Evolutionary conservation across 2,888 invertebrate genomes (phyloP), one percentile per base, ranked within the genome.

Genomic region (Camponotus fellah): DNA sequence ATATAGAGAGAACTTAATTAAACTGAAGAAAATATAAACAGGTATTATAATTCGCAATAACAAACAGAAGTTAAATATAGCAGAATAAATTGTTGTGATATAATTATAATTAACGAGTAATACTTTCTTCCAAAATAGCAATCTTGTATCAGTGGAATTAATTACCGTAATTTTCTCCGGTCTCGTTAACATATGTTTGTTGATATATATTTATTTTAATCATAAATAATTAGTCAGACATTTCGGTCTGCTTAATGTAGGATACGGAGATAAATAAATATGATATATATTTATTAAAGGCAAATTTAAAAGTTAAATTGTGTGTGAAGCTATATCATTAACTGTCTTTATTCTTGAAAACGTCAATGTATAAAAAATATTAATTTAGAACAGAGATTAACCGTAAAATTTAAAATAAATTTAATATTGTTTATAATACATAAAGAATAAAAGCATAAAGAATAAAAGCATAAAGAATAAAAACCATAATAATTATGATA

Each of bases 261-360:
- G 40, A 26, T 32, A 43, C 40, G 6, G 14, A n/a, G 43, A 66
- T 66, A 40, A 76, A 77, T 77, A 34, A 76, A 77, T 77, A 34
- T 77, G 66, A 56, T 77, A n/a, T n/a, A n/a, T n/a, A n/a, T n/a
- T n/a, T n/a, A 66, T 76, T 76, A 76, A 26, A 76, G 66, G 10
- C 32, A 77, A 40, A 56, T 66, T 37, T 32, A 17, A 53, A 65
- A 40, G 26, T 64, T 65, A 37, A 76, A 66, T 77, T 12, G 2
- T n/a, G 34, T 14, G 46, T 37, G 37, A 21, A 65, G 53, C 8
- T 12, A 65, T 26, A 65, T 6, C 14, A 53, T 76, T 53, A 64
- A 76, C 53, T 65, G 3, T 26, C 21, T 17, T 76, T 65, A 37
- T 49, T 37, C 21, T 14, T 12, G 4, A 12, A 64, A 46, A 53